These are phyloP conservation scores for Rhinogobio ventralis DNA, from an alignment of 2,797 vertebrate genomes.

Conservation along the genomic window DNA sequence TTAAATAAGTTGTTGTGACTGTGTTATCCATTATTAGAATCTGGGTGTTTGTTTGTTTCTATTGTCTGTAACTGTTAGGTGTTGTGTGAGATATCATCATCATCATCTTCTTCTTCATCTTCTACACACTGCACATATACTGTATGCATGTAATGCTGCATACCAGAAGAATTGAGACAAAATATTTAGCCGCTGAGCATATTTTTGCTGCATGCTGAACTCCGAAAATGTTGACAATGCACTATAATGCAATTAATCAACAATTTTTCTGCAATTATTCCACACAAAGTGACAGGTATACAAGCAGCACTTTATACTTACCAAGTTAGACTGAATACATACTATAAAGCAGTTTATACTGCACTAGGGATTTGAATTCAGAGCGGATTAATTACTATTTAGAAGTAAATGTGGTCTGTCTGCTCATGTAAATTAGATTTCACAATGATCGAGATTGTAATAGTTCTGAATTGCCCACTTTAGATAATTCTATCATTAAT, in stretches of 20 bases:
- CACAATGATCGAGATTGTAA: neutral
- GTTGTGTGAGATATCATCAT: no score
- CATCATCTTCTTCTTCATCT: no score
- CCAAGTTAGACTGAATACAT: neutral
- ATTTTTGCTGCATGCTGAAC: neutral
- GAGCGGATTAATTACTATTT: neutral
- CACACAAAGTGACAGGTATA: neutral
- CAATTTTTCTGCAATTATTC: neutral
- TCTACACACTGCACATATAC: no score
- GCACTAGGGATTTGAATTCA: neutral
- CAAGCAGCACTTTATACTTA: neutral
- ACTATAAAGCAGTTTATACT: neutral
- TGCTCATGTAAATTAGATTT: neutral
- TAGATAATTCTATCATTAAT: no score
- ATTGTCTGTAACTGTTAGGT: no score
- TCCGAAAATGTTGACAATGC: neutral
- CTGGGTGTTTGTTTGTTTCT: no score
- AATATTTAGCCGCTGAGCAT: no score
- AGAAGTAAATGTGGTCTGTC: neutral
- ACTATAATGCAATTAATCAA: neutral
- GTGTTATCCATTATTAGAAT: no score
- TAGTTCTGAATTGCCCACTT: neutral
- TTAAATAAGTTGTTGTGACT: no score
- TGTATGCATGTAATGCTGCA: neutral
- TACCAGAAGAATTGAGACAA: neutral